Base-by-base conservation (phyloP, 2,888 invertebrate genomes). In the Ormyrus nitidulus region DNA sequence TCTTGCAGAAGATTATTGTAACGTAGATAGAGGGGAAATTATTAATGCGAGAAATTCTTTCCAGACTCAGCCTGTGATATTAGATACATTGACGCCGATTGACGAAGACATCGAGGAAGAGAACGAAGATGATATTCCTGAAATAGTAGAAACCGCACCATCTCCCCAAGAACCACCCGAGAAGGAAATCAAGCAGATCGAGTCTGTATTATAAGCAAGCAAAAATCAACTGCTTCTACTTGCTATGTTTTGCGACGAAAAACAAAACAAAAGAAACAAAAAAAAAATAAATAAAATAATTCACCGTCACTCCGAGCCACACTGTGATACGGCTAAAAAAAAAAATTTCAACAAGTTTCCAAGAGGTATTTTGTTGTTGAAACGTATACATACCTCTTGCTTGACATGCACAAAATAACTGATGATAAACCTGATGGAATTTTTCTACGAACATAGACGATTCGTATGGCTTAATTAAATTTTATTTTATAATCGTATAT, bases 11-110 rank as follows among this genome's bases (percentile, higher is more conserved):
- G 19, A 19, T 19, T 19, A 19, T 19, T 19, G 19, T 19, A 34
- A 34, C 34, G 34, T 34, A 4, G 34, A 34, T 34, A 34, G 34
- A 34, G 34, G 34, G 34, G 34, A 34, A 34, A 34, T 34, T 34
- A 34, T 34, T 34, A 34, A 34, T 3, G 34, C 8, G 8, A 49
- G 10, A 6, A 13, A 80, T 62, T 64, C 11, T 64, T 81, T 83
- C 8, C 93, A 95, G 86, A 93, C 93, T 83, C 91, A 93, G 82
- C 93, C 93, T 61, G 93, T 94, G 73, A 93, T 94, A 71, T 90
- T 92, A 82, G 96, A 96, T 89, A 94, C 94, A 8, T 92, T 96
- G 66, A 95, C 95, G 5, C 96, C 96, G 13, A 96, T 96, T 83
- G 96, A 96, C 89, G 96, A 96, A 89, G 92, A 92, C 83, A 91